Evolutionary conservation across 2,888 invertebrate species (phyloP).

Genomic region (Rhagonycha fulva): DNA sequence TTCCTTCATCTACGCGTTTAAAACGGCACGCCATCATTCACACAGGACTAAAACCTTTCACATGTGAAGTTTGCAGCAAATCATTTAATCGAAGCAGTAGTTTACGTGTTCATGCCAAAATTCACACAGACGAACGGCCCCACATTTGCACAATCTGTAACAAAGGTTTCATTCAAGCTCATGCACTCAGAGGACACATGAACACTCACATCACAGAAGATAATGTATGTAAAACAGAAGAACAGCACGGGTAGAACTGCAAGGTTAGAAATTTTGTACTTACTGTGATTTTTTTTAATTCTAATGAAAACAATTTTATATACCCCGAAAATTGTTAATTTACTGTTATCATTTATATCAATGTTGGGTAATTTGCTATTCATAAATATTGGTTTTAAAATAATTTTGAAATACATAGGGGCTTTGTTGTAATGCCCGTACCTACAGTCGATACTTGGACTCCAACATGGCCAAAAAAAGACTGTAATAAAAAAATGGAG

Average conservation of each 20-base stretch:
- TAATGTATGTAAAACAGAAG: slow-evolving; percentile 38
- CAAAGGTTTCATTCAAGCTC: slow-evolving; percentile 45
- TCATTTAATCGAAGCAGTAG: slow-evolving; percentile 43
- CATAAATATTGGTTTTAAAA: too few species aligned
- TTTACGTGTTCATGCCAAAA: slow-evolving; percentile 43
- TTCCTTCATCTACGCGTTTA: slow-evolving; percentile 40
- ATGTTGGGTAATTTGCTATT: background rate
- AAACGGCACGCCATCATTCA: slow-evolving; percentile 44
- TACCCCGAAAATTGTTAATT: background rate
- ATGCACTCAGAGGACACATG: slow-evolving; percentile 40
- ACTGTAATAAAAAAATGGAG: too few species aligned
- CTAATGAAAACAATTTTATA: background rate
- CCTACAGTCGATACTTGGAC: too few species aligned
- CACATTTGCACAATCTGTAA: slow-evolving; percentile 43
- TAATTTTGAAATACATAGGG: too few species aligned
- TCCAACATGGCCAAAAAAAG: too few species aligned
- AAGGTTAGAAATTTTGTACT: background rate
- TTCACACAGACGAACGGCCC: slow-evolving; percentile 43
- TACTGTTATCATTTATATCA: background rate
- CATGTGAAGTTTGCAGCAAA: slow-evolving; percentile 43
- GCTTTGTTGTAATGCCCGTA: too few species aligned
- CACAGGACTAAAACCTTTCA: slow-evolving; percentile 42
- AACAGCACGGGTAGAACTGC: background rate
- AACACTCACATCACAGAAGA: slow-evolving; percentile 27
- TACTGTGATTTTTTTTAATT: background rate